Conservation (phyloP, 2,888 invertebrate genomes). For the Gonocerus acuteangulatus region DNA sequence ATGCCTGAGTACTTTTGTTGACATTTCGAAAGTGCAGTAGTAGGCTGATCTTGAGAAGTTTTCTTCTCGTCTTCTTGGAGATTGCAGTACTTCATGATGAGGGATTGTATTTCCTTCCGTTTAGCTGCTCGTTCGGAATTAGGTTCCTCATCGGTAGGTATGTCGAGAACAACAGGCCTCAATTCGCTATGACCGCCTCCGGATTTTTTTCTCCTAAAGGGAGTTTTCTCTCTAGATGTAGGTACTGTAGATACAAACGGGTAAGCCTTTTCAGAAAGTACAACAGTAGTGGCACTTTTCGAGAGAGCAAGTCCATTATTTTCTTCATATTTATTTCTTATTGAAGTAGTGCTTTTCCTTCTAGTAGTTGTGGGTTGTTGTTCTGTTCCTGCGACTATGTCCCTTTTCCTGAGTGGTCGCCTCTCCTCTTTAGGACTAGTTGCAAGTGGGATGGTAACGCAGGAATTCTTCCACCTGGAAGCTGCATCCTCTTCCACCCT, state of each 20-base stretch:
- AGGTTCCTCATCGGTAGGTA: conserved; percentile 27
- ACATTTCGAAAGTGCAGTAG: conserved; percentile 26
- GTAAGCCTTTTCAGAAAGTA: conserved; percentile 61
- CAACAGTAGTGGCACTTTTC: too few species aligned
- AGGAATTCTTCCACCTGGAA: too few species aligned
- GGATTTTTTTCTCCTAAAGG: too few species aligned
- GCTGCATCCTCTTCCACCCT: not conserved
- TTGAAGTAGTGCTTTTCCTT: conserved; percentile 73
- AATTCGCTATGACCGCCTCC: too few species aligned
- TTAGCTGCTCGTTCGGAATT: conserved; percentile 74
- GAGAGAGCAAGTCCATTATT: too few species aligned
- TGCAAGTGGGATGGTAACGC: too few species aligned
- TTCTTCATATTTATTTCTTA: too few species aligned
- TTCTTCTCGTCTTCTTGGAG: conserved; percentile 51
- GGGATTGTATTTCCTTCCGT: conserved; percentile 72
- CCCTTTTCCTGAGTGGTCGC: too few species aligned
- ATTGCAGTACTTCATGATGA: conserved; percentile 75
- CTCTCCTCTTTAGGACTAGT: too few species aligned
- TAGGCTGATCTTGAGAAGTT: conserved; percentile 36
- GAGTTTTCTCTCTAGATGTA: conserved; percentile 44
- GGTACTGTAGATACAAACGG: conserved; percentile 48
- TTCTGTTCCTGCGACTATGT: too few species aligned
- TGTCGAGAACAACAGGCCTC: conserved; percentile 33
- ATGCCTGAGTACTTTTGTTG: conserved; percentile 34
- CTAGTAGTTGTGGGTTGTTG: too few species aligned